A percentile compares a stretch with the other conserved stretches of the same genome.
phyloP scores from a whole-genome alignment of 53 echinoderm and acorn worm species.

The Stichopus horrens region DNA sequence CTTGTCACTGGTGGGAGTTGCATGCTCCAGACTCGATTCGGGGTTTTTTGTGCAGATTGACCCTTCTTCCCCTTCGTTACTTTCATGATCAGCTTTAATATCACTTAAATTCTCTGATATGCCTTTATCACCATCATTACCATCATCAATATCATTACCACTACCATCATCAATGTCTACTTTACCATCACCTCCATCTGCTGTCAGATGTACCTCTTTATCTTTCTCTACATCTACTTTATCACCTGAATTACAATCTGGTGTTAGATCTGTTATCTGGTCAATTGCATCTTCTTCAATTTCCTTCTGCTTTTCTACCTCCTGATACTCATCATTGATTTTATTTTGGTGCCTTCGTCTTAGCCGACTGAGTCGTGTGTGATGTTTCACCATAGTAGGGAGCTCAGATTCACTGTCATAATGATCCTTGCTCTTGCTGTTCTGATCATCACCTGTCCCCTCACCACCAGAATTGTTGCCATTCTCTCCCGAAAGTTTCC shows the following conservation, averaged over 20 bases:
- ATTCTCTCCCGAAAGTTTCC: background rate
- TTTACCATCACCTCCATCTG: conserved; percentile 13
- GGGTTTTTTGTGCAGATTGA: background rate
- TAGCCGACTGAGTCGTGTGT: conserved; percentile 9
- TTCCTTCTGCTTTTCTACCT: conserved; percentile 17
- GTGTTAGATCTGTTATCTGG: conserved; percentile 23
- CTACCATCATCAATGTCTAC: conserved; percentile 45
- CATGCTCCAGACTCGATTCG: conserved; percentile 45
- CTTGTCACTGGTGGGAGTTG: conserved; percentile 49
- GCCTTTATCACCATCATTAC: conserved; percentile 28
- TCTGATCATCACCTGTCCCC: conserved; percentile 30
- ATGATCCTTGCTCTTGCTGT: background rate
- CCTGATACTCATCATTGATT: background rate
- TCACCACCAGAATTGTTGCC: conserved; percentile 16
- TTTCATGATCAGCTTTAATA: background rate
- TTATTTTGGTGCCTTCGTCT: conserved; percentile 5
- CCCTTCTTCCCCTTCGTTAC: background rate
- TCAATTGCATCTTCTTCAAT: conserved; percentile 35
- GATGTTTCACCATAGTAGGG: conserved; percentile 39
- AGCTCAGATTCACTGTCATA: conserved; percentile 30
- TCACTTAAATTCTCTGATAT: conserved; percentile 36
- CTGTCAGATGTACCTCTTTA: conserved; percentile 6
- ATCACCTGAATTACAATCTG: conserved; percentile 7
- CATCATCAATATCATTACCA: conserved; percentile 46
- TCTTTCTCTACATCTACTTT: conserved; percentile 22